Evolutionary conservation across 2,113 vertebrate species (phyloP), one percentile per base, ranked within the genome.

Genomic region (Forbesichthys papilliferus): DNA sequence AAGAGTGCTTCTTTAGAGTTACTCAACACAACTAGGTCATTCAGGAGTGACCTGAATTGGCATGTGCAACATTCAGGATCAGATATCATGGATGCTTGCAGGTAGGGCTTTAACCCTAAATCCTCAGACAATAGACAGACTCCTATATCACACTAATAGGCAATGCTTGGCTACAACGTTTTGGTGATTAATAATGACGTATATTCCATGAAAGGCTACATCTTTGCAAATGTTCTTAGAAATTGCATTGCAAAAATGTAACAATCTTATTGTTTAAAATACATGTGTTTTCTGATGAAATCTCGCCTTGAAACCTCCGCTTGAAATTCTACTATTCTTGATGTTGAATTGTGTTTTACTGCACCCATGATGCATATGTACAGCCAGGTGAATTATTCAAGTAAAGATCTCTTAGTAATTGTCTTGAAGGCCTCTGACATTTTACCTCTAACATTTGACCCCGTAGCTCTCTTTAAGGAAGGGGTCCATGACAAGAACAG

Each of bases 401-500:
- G 47, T 11, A 27, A 33, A 18, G 53, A 64, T 33, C 55, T 77
- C 71, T 73, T 79, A 64, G 68, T 70, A 57, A 69, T 68, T 75
- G 73, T 56, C 74, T 77, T 75, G 68, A 58, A 27, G 27, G 27
- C 58, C 46, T 71, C 51, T 84, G 64, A 69, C 60, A 13, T 58
- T 5, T 65, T 57, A 27, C 16, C 54, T 63, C 34, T 68, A 48
- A 49, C 48, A 59, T 78, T 46, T 79, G 69, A 66, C 69, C 63
- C 52, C 63, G 16, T 58, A 93, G 92, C 58, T 69, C 85, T 85
- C 11, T 13, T 79, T 10, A 90, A 77, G 61, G 88, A 81, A 9
- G 84, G 54, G 34, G 57, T 89, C 46, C 68, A 90, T 46, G 86
- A 86, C 72, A 91, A 79, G 80, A 92, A 94, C 82, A 81, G 77